phyloP scores from a whole-genome alignment of 2,797 vertebrate genomes.

The Picus viridis region DNA sequence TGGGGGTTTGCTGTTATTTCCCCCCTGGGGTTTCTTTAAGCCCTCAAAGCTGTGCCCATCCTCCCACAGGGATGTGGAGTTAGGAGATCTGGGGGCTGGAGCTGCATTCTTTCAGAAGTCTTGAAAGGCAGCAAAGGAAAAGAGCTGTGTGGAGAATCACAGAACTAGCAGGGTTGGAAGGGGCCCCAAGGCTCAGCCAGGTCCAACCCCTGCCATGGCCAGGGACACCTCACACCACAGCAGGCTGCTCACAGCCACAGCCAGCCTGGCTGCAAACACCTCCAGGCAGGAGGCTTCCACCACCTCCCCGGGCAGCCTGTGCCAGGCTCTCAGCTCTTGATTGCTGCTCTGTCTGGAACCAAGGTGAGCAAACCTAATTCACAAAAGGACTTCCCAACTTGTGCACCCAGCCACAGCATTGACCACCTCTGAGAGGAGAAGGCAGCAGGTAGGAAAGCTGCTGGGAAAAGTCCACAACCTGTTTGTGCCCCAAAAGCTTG shows the following conservation, averaged over 20 bases:
- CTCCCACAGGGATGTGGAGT: not conserved
- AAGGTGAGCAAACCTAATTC: not conserved
- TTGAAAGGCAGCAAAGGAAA: not conserved
- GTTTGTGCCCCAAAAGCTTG: not conserved
- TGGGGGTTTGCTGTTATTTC: not conserved
- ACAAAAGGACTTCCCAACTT: not conserved
- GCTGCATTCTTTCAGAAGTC: not conserved
- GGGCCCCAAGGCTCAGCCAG: too few relatives aligned
- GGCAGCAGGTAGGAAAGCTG: not conserved
- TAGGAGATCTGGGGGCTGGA: not conserved
- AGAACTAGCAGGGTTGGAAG: too few relatives aligned
- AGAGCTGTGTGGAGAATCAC: not conserved
- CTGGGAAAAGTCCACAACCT: not conserved
- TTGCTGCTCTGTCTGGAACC: not conserved
- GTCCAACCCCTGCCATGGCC: too few relatives aligned
- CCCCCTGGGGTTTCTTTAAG: not conserved
- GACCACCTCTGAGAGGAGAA: rapidly evolving
- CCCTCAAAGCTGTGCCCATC: not conserved
- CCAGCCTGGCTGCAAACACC: too few relatives aligned
- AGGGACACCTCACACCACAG: too few relatives aligned
- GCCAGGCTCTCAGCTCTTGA: not conserved
- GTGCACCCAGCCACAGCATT: too few relatives aligned
- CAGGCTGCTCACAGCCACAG: too few relatives aligned
- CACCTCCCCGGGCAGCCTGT: too few relatives aligned
- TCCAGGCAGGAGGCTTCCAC: too few relatives aligned